A percentile compares a stretch with the other conserved stretches of the same genome.
These are phyloP conservation scores for Leptobrachium ailaonicum DNA, from an alignment of 2,113 vertebrate genomes.

Conservation along the genomic window DNA sequence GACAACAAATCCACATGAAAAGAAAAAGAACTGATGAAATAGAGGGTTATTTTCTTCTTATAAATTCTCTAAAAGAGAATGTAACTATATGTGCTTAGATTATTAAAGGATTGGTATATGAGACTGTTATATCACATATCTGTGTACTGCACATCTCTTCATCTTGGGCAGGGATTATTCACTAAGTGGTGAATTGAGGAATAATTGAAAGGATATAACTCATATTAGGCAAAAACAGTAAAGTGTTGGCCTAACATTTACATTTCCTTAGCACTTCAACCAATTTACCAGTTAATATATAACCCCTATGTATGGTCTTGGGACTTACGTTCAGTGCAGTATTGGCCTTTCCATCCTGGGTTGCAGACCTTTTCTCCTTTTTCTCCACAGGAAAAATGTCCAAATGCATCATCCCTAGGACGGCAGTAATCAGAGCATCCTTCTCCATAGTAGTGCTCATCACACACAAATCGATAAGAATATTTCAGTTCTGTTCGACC, in stretches of 20 bases:
- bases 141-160: no score
- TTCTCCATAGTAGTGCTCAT: constrained; percentile 95
- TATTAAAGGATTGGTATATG: no score
- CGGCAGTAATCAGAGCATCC: constrained; percentile 97
- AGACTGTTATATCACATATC: no score
- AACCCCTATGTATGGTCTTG: background rate
- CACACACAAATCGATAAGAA: constrained; percentile 93
- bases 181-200: no score
- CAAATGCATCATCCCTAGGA: constrained; percentile 90
- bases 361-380: constrained; percentile 94
- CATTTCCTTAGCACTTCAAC: no score
- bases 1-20: background rate
- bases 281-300: no score
- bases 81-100: no score
- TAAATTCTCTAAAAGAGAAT: no score
- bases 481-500: constrained; percentile 91
- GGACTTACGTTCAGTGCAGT: constrained; percentile 92
- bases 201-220: no score
- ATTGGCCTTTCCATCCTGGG: constrained; percentile 94
- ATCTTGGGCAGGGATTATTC: no score
- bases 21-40: background rate
- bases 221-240: no score
- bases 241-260: no score
- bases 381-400: constrained; percentile 95
- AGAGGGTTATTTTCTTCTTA: background rate